Percentiles rank a stretch among this genome's conserved stretches.
Conservation (phyloP, 2,113 vertebrate genomes). For the Malaclemys terrapin region DNA sequence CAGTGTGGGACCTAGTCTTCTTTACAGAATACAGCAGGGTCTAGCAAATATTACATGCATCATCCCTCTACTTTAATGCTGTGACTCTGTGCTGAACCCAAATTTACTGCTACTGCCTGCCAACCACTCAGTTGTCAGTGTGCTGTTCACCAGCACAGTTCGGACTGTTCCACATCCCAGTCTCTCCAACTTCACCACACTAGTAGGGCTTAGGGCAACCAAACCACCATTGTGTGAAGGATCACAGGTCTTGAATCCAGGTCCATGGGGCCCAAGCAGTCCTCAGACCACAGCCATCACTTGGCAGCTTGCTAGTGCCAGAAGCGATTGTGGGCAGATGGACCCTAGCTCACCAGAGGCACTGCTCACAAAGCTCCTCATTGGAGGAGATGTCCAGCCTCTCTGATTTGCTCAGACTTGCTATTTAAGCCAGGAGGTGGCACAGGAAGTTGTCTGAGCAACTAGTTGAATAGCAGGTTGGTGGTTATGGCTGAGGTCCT, state of each 20-base stretch:
- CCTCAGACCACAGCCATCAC: rapidly evolving
- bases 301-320: background rate
- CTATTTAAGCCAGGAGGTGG: background rate
- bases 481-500: background rate
- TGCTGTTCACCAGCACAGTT: background rate
- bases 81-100: background rate
- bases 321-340: background rate
- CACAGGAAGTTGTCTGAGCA: background rate
- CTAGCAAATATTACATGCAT: background rate
- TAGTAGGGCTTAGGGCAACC: background rate
- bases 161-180: background rate
- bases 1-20: background rate
- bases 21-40: background rate
- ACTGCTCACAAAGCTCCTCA: background rate
- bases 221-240: background rate
- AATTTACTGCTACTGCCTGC: background rate
- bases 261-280: background rate
- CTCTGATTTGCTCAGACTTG: background rate
- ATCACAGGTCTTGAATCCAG: background rate
- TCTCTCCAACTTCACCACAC: background rate
- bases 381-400: background rate
- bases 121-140: background rate
- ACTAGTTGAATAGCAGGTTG: background rate
- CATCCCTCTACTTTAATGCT: background rate
- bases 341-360: background rate